Percentiles rank a stretch among this genome's conserved stretches.
phyloP scores from a whole-genome alignment of 2,113 vertebrate species.

The Percopsis transmontana region DNA sequence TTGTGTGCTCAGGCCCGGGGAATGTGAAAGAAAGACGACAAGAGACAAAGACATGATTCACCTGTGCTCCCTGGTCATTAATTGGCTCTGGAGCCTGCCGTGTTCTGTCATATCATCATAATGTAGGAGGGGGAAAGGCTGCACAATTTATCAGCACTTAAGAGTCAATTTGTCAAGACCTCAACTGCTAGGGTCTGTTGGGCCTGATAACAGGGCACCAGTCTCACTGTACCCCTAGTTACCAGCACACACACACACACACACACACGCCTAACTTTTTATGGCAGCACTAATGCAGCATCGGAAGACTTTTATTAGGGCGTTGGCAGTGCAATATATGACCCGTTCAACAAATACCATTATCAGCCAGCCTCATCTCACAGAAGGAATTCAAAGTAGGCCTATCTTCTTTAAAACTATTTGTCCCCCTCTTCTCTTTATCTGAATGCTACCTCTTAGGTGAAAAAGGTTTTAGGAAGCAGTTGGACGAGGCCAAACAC shows the following conservation, averaged over 20 bases:
- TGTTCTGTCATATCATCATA: conserved; percentile 59
- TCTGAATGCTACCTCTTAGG: conserved; percentile 39
- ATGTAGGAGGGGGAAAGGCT: conserved; percentile 46
- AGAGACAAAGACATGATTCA: conserved; percentile 63
- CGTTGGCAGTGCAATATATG: neutral
- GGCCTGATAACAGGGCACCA: conserved; percentile 28
- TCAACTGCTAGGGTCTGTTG: conserved; percentile 42
- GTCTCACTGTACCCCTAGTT: conserved; percentile 35
- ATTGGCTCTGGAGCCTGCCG: conserved; percentile 67
- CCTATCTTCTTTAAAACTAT: conserved; percentile 7
- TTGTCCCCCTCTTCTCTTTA: conserved; percentile 29
- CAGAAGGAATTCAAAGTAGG: conserved; percentile 10
- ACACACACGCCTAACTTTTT: neutral
- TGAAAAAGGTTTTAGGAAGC: conserved; percentile 35
- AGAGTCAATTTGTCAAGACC: conserved; percentile 76
- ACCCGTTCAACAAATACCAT: neutral
- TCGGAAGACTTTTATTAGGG: neutral
- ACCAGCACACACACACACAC: conserved; percentile 10
- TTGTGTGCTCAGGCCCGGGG: conserved; percentile 13
- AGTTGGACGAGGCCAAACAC: conserved; percentile 49
- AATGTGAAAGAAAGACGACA: conserved; percentile 22
- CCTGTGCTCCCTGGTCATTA: conserved; percentile 69
- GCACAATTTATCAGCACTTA: conserved; percentile 78
- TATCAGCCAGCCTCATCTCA: neutral
- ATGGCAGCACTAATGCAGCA: conserved; percentile 3